Base-by-base conservation (phyloP, 2,888 invertebrate species). In the Slavum lentiscoides region DNA sequence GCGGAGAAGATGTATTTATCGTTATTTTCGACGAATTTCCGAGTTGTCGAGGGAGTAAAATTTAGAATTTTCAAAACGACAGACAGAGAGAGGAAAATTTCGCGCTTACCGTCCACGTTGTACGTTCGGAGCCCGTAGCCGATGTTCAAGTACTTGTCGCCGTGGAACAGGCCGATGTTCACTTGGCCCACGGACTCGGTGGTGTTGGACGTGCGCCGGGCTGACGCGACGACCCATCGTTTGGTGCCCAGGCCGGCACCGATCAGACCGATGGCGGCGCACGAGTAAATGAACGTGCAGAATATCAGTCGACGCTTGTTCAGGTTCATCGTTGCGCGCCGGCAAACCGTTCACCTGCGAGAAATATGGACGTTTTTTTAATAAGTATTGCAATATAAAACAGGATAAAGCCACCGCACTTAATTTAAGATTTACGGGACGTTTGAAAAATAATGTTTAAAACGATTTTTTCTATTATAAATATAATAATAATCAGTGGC, bases 111-210 rank as follows among this genome's bases (percentile, higher is more conserved):
- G 86, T 93, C 92, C 83, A 96, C 90, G 83, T 92, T 90, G 85
- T 91, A 90, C 76, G 89, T 89, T 85, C 96, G 90, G 89, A 91
- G 91, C 7, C 96, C 96, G 85, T 94, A 93, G 5, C 93, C 94
- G 82, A 91, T 91, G 86, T 95, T 93, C 58, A 97, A 87, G 84
- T 92, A 91, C 86, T 95, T 94, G 83, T 91, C 91, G 0, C 97
- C 97, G 85, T 92, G 91, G 85, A 97, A 94, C 13, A 97, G 89
- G 0, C 97, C 97, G 85, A 96, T 94, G 85, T 92, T 91, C 82
- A 95, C 91, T 83, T 90, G 89, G 0, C 95, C 95, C 74, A 91
- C 91, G 66, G 92, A 92, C 72, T 89, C 86, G 23, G 82, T 82
- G 64, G 84, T 83, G 85, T 91, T 92, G 11, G 90, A 89, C 0